These are phyloP conservation scores for Bhutanitis thaidina DNA, from an alignment of 2,888 invertebrate species.

Conservation along the genomic window DNA sequence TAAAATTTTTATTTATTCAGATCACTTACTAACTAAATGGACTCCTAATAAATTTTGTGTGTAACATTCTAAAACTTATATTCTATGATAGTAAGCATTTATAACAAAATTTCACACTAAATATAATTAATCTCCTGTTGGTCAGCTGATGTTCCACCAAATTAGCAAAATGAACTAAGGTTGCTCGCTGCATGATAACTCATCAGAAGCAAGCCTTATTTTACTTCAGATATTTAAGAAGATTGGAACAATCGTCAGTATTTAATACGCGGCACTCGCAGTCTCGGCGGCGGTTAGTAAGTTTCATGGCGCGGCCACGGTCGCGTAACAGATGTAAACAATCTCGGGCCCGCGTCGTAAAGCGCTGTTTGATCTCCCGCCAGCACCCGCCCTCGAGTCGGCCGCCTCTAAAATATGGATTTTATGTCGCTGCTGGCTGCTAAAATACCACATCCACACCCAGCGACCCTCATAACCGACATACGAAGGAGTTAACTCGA, in stretches of 20 bases:
- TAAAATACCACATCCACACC: conserved; percentile 68
- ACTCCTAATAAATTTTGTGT: too few relatives aligned
- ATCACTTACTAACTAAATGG: too few relatives aligned
- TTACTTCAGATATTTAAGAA: neutral
- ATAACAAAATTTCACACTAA: too few relatives aligned
- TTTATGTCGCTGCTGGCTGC: conserved; percentile 71
- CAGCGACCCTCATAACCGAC: conserved; percentile 62
- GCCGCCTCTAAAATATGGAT: conserved; percentile 74
- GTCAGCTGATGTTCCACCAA: too few relatives aligned
- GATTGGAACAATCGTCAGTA: conserved; percentile 22
- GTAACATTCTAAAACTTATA: too few relatives aligned
- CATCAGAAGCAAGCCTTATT: neutral
- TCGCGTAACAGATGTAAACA: conserved; percentile 77
- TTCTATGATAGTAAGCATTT: too few relatives aligned
- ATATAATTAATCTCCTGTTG: too few relatives aligned
- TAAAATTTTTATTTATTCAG: too few relatives aligned
- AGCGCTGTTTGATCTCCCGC: conserved; percentile 71
- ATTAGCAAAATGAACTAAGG: too few relatives aligned
- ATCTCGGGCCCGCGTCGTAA: conserved; percentile 73
- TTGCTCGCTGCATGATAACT: too few relatives aligned
- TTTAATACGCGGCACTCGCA: conserved; percentile 50
- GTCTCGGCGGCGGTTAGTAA: conserved; percentile 69
- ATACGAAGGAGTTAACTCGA: conserved; percentile 26
- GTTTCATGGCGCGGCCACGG: conserved; percentile 64
- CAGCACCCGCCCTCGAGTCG: conserved; percentile 29